Base-by-base conservation (phyloP, 1,140 invertebrate genomes). In the Chironomus striatipennis region DNA sequence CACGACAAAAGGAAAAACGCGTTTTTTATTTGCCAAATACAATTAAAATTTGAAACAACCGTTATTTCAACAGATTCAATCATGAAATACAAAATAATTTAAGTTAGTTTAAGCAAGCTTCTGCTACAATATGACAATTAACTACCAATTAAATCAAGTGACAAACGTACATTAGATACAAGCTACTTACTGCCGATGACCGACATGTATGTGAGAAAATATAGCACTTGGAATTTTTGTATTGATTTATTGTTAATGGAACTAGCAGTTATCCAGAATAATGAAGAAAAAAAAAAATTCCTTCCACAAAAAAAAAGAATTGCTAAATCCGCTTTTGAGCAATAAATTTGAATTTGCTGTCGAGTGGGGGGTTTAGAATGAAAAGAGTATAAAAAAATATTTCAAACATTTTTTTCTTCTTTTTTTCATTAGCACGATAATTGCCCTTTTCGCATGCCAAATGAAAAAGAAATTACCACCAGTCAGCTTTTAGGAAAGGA, bases 311-410 rank as follows among this genome's bases (percentile, higher is more conserved):
- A 57, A 57, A 57, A 34, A 1, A 34, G 24, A 34, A 34, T 34
- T 21, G n/a, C 8, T 70, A 70, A 70, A 70, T 70, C 65, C 65
- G 65, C 65, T 70, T 70, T 70, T 15, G 20, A 20, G 65, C 18
- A 70, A 70, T 70, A 70, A 70, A 70, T 70, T 70, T 21, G 65
- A 70, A 70, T 70, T 70, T 70, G 12, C 47, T 57, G 47, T 57
- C 47, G 47, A 57, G 8, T 12, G 15, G 47, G 12, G 47, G 15
- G 47, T 57, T 10, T 12, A 10, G 47, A n/a, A 34, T 34, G 24
- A 34, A 34, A 34, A 34, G 24, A 34, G 8, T 47, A 47, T 10
- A 34, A 34, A 34, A 34, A 5, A 34, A 2, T 47, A 47, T 10
- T 47, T 47, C 43, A 10, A 47, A 47, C 43, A 15, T 1, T 47